Evolutionary conservation across 2,113 vertebrate species (phyloP).

Genomic region (Canis aureus): DNA sequence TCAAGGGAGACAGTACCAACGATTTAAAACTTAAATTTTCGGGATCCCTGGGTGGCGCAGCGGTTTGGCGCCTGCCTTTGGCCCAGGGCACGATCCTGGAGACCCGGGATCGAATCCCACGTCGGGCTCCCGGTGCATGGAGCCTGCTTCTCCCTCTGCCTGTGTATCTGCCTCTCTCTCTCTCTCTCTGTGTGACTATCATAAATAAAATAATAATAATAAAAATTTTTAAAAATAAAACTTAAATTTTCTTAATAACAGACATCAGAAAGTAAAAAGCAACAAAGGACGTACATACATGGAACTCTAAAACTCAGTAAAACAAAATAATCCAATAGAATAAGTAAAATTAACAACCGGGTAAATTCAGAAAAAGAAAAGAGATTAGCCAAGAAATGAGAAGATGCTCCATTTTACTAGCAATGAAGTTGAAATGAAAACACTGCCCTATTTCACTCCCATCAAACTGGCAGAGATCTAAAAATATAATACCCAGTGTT

Average conservation of each 20-base stretch:
- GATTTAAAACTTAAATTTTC: conserved; percentile 2
- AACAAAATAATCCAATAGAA: not conserved
- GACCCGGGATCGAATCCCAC: no score
- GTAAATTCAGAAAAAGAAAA: conserved; percentile 37
- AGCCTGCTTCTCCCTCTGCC: no score
- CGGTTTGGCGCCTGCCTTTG: no score
- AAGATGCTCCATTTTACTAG: conserved; percentile 16
- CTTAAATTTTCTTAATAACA: conserved; percentile 40
- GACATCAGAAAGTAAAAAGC: not conserved
- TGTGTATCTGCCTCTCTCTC: no score
- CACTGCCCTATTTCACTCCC: not conserved
- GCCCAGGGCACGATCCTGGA: no score
- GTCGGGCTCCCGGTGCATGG: no score
- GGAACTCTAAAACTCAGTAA: not conserved
- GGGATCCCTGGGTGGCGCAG: no score
- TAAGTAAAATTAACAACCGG: conserved; percentile 3
- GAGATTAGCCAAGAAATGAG: conserved; percentile 39
- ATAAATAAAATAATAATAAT: no score
- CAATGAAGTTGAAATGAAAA: conserved; percentile 31
- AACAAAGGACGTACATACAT: not conserved
- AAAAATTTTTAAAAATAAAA: not conserved
- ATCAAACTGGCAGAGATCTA: conserved; percentile 4
- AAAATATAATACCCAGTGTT: conserved; percentile 34
- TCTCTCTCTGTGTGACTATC: no score
- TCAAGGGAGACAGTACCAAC: not conserved